A percentile compares a stretch with the other conserved stretches of the same genome.
These are phyloP conservation scores for Liasis olivaceus DNA, from an alignment of 2,797 vertebrate genomes.

Conservation along the genomic window DNA sequence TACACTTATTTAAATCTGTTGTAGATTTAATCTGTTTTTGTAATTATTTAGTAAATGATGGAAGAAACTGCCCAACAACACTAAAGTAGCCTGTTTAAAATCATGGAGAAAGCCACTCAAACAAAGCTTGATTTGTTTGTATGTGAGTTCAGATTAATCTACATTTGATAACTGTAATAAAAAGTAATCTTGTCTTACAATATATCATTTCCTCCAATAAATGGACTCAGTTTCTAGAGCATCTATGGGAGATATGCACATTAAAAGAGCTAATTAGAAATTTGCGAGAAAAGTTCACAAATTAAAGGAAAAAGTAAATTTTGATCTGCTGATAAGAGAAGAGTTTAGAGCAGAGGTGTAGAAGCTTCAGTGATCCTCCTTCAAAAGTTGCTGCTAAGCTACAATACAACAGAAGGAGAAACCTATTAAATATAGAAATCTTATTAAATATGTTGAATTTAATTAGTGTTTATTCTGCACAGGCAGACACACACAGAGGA, in stretches of 20 bases:
- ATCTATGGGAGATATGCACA: background rate
- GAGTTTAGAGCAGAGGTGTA: background rate
- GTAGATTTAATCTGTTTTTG: background rate
- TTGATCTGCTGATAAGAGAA: background rate
- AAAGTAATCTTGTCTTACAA: background rate
- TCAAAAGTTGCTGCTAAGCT: background rate
- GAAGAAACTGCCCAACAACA: conserved; percentile 24
- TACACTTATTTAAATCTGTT: background rate
- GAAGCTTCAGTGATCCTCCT: background rate
- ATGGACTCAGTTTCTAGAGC: background rate
- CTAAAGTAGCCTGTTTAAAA: conserved; percentile 26
- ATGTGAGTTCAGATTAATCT: background rate
- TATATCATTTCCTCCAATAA: background rate
- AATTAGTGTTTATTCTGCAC: too few relatives aligned
- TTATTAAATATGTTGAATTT: background rate
- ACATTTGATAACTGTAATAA: background rate
- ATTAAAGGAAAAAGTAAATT: background rate
- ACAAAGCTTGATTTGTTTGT: background rate
- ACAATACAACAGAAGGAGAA: background rate
- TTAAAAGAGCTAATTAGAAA: background rate
- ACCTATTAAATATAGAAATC: background rate
- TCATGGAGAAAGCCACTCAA: background rate
- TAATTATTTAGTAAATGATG: conserved; percentile 17
- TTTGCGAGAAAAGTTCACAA: background rate
- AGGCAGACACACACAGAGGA: background rate